phyloP scores from a whole-genome alignment of 2,113 vertebrate genomes.

The Platysternon megacephalum region DNA sequence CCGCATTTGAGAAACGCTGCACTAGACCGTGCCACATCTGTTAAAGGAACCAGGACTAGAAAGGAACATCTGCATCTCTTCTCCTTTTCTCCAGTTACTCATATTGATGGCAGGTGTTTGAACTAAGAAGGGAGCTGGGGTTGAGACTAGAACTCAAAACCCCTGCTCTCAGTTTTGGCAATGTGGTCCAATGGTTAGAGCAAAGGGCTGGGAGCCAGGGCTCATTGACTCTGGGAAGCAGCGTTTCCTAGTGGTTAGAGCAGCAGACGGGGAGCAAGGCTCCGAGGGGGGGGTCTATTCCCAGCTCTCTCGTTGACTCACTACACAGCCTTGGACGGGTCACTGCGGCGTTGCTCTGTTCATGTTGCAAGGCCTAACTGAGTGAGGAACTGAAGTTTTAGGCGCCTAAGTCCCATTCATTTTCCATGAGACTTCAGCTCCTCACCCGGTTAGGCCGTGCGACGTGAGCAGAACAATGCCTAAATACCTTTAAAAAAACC shows the following conservation, averaged over 20 bases:
- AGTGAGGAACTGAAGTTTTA: not conserved
- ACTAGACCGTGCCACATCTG: too few relatives aligned
- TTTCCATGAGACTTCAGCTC: not conserved
- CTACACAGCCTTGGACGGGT: not conserved
- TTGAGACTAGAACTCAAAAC: not conserved
- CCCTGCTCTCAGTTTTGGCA: not conserved
- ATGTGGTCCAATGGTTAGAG: not conserved
- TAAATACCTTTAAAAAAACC: not conserved
- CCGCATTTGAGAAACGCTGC: too few relatives aligned
- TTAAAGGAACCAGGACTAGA: too few relatives aligned
- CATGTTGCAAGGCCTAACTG: not conserved
- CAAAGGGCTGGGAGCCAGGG: too few relatives aligned
- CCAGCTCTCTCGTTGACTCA: not conserved
- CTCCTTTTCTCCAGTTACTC: too few relatives aligned
- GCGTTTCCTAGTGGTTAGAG: not conserved
- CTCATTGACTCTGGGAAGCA: not conserved
- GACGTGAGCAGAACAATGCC: not conserved
- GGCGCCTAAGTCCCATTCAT: not conserved
- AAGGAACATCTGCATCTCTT: too few relatives aligned
- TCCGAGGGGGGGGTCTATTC: not conserved
- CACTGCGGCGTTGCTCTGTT: not conserved
- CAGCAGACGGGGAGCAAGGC: not conserved
- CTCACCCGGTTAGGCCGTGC: not conserved
- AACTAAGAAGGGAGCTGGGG: not conserved
- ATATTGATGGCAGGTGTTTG: not conserved